Evolutionary conservation across 1,140 invertebrate species (phyloP), one percentile per base, ranked within the genome.

Genomic region (Augochlora pura): DNA sequence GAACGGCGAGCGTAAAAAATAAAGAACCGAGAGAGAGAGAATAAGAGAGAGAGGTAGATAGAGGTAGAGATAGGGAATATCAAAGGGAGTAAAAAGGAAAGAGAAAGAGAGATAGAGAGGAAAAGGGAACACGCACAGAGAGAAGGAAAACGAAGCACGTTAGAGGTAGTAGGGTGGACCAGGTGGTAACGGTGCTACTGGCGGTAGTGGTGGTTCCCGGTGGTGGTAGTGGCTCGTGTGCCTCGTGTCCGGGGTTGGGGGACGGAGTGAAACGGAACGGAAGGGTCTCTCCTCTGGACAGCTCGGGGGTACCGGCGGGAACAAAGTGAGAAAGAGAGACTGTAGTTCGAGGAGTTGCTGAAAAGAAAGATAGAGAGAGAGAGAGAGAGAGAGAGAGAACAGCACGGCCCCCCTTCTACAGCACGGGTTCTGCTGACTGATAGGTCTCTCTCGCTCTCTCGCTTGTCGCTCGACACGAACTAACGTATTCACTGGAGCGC

Each of bases 401-500:
- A 23, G 39, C 77, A 68, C 69, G 69, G 57, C 8, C 60, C 57
- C 9, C 10, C 12, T 18, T 52, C 18, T 14, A 16, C 49, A 6
- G 49, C 49, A 6, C 10, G 18, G 14, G 49, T 52, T 52, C 16
- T 16, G 14, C 49, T 52, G 16, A 21, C 49, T 46, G 42, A 46
- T 46, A 10, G 6, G 9, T 46, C 6, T 49, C 32, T 59, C 32
- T 68, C 14, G 77, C 67, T 67, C 16, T 66, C 78, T 68, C 64
- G 70, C 49, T 52, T 1, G 16, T 21, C 77, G 68, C 71, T 77
- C 76, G 65, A 73, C 49, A 59, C 70, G 71, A 62, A 77, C 67
- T 42, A 78, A 60, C 81, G 86, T 82, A 87, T 82, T 85, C 87
- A 84, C 86, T 85, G 80, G 86, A 81, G 87, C 68, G 84, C 82